A percentile compares a stretch with the other conserved stretches of the same genome.
phyloP scores from a whole-genome alignment of 2,888 invertebrate species.

The Gymnoscelis rufifasciata region DNA sequence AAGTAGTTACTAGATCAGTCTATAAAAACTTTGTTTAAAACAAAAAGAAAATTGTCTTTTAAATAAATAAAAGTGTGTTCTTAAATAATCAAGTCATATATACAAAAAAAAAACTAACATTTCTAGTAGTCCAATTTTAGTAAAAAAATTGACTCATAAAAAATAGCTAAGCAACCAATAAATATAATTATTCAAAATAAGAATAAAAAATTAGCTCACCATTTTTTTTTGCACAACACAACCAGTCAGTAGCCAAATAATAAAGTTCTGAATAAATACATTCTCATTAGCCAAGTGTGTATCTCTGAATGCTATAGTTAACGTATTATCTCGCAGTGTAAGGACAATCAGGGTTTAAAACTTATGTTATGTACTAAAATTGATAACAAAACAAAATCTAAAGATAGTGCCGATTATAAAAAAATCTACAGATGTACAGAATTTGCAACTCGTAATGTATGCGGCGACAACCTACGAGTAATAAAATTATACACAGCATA shows the following conservation, averaged over 20 bases:
- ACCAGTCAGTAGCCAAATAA: conserved; percentile 16
- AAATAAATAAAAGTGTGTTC: no score
- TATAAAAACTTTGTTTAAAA: no score
- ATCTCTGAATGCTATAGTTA: conserved; percentile 8
- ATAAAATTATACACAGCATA: conserved; percentile 75
- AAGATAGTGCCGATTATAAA: conserved; percentile 64
- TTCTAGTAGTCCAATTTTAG: no score
- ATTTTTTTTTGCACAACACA: conserved; percentile 17
- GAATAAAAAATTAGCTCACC: conserved; percentile 8
- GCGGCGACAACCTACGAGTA: conserved; percentile 66
- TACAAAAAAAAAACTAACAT: no score
- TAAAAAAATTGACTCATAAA: no score
- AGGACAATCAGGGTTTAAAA: conserved; percentile 71
- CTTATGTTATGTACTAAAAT: conserved; percentile 59
- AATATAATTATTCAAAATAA: neutral
- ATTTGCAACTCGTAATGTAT: conserved; percentile 53
- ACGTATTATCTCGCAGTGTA: conserved; percentile 61
- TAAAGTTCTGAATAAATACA: conserved; percentile 10
- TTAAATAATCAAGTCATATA: no score
- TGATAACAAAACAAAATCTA: conserved; percentile 72
- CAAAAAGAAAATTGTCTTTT: no score
- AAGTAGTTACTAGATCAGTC: no score
- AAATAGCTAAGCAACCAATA: neutral
- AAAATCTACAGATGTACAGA: conserved; percentile 39
- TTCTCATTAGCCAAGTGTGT: neutral